These are phyloP conservation scores for Horisme vitalbata DNA, from an alignment of 2,888 invertebrate species.

Conservation along the genomic window DNA sequence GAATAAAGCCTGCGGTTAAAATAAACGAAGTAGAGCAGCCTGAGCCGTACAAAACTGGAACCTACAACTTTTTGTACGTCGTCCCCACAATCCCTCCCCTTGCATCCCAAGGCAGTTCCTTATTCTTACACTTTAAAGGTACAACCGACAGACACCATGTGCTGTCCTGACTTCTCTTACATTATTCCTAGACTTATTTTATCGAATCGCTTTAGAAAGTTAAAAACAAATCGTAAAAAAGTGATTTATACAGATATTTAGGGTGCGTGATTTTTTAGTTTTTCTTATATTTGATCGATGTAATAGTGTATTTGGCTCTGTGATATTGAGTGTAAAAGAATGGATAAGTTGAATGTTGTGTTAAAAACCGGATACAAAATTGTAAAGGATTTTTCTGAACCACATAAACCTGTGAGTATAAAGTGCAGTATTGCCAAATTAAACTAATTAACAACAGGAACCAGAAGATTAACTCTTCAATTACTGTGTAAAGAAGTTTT, in stretches of 20 bases:
- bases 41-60: slow-evolving; percentile 56
- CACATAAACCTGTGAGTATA: slow-evolving; percentile 70
- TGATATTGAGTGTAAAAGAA: slow-evolving; percentile 35
- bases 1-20: no score
- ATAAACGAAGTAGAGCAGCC: slow-evolving; percentile 62
- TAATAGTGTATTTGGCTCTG: not conserved
- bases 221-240: slow-evolving; percentile 12
- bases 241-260: not conserved
- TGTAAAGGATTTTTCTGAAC: slow-evolving; percentile 72
- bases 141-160: slow-evolving; percentile 58
- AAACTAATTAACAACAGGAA: no score
- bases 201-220: no score
- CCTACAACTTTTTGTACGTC: slow-evolving; percentile 76
- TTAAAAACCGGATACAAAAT: slow-evolving; percentile 75
- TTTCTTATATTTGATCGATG: not conserved
- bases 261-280: slow-evolving; percentile 6
- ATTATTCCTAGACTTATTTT: slow-evolving; percentile 29
- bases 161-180: slow-evolving; percentile 38
- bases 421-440: no score
- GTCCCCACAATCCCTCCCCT: slow-evolving; percentile 74
- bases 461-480: no score
- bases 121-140: slow-evolving; percentile 59
- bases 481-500: no score
- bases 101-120: slow-evolving; percentile 64
- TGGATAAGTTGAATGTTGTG: slow-evolving; percentile 71